A percentile compares a stretch with the other conserved stretches of the same genome.
Conservation (phyloP, 2,888 invertebrate genomes). For the Slavum lentiscoides region DNA sequence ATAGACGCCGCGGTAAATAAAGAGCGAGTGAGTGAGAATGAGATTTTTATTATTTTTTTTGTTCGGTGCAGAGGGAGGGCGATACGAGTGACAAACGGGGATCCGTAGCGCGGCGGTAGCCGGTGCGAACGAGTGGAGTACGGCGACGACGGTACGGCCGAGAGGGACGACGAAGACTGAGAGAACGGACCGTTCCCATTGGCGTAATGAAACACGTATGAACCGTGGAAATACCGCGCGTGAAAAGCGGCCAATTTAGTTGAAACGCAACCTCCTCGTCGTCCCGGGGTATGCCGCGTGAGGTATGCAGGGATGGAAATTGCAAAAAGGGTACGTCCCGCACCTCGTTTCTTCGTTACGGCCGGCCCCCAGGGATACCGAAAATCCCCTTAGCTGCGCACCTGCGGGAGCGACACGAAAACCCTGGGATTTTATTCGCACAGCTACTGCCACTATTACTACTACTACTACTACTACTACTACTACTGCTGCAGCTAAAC, state of each 20-base stretch:
- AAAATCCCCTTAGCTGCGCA: conserved; percentile 37
- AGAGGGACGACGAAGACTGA: background rate
- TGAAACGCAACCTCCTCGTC: conserved; percentile 40
- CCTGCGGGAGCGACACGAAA: conserved; percentile 38
- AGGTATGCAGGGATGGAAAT: conserved; percentile 38
- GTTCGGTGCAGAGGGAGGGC: too few species aligned
- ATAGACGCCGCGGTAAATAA: background rate
- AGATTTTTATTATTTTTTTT: too few species aligned
- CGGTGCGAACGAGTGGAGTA: background rate
- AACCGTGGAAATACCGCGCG: conserved; percentile 44
- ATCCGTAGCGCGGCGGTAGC: background rate
- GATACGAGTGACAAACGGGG: background rate
- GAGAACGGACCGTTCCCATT: conserved; percentile 47
- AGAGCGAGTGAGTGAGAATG: background rate
- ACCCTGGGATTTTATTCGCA: conserved; percentile 48
- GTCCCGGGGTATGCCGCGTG: background rate
- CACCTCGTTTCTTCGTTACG: conserved; percentile 53
- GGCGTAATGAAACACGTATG: conserved; percentile 51
- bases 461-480: too few species aligned
- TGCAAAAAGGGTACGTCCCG: conserved; percentile 49
- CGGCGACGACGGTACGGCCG: too few species aligned
- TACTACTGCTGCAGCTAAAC: background rate
- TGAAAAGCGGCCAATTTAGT: conserved; percentile 53
- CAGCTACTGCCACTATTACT: background rate
- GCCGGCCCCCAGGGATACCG: conserved; percentile 23